A percentile compares a stretch with the other conserved stretches of the same genome.
Evolutionary conservation across 2,113 vertebrate genomes (phyloP).

Genomic region (Sinocyclocheilus maitianheensis): DNA sequence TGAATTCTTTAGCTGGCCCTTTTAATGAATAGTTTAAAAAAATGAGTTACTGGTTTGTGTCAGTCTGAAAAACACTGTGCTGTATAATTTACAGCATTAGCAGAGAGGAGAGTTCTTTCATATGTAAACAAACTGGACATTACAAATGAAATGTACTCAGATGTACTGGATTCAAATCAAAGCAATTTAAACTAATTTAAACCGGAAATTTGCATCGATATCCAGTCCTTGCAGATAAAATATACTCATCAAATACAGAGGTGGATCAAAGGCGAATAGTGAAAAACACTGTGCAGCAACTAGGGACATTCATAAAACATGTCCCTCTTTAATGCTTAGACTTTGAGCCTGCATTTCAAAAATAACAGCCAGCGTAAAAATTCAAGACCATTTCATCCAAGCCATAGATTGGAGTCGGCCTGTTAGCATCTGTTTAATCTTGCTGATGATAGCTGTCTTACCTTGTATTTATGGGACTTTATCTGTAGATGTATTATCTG

Average conservation of each 20-base stretch:
- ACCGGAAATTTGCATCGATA: not conserved
- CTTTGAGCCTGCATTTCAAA: not conserved
- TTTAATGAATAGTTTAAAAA: no score
- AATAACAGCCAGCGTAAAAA: constrained; percentile 41
- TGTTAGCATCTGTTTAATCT: constrained; percentile 72
- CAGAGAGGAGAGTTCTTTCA: not conserved
- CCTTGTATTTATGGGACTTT: constrained; percentile 68
- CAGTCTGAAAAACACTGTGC: no score
- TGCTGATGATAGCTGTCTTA: constrained; percentile 73
- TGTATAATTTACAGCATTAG: no score
- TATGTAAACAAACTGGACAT: not conserved
- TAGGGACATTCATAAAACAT: not conserved
- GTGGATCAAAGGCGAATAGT: not conserved
- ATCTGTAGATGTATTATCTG: constrained; percentile 68
- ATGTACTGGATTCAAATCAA: not conserved
- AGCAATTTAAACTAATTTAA: not conserved
- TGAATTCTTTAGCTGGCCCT: no score
- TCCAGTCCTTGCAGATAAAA: not conserved
- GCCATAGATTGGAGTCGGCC: constrained; percentile 57
- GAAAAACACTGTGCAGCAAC: not conserved
- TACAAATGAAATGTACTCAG: not conserved
- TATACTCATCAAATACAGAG: not conserved
- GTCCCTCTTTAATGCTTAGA: not conserved
- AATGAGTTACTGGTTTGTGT: no score
- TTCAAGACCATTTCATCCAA: constrained; percentile 43